phyloP scores from a whole-genome alignment of 2,113 vertebrate species.

The Mus musculus region GRCm39 chr4:156048001-156048500 shows the following conservation, averaged over 20 bases:
- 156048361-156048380: rapidly evolving
- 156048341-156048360: too few relatives aligned
- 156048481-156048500: constrained; percentile 15
- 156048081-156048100: not conserved
- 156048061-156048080: not conserved
- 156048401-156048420: not conserved
- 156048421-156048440: not conserved
- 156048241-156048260: not conserved
- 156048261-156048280: not conserved
- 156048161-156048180: not conserved
- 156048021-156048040: not conserved
- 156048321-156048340: not conserved
- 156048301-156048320: not conserved
- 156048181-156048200: not conserved
- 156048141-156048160: not conserved
- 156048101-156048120: not conserved
- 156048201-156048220: not conserved
- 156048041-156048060: not conserved
- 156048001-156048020: not conserved
- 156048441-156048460: not conserved
- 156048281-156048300: not conserved
- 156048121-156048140: not conserved
- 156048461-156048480: not conserved
- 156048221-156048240: not conserved
- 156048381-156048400: not conserved